These are phyloP conservation scores for Platalea minor DNA, from an alignment of 2,797 vertebrate genomes.

Conservation along the genomic window DNA sequence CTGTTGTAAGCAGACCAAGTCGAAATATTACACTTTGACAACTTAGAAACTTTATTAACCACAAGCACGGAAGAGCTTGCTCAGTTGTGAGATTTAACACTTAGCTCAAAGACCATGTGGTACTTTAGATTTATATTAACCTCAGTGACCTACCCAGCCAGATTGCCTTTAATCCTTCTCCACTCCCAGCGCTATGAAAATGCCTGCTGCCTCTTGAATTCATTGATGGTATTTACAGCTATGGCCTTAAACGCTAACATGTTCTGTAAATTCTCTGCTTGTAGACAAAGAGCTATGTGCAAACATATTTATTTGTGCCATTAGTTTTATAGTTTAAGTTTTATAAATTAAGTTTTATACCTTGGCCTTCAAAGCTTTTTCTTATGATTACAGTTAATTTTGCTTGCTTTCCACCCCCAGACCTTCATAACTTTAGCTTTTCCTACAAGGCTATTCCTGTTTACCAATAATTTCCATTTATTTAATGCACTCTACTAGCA, in stretches of 20 bases:
- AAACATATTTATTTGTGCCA: background rate
- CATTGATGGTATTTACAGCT: background rate
- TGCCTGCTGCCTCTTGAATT: background rate
- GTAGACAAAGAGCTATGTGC: background rate
- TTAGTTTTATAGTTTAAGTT: background rate
- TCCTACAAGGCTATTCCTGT: background rate
- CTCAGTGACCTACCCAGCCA: background rate
- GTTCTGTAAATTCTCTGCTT: background rate
- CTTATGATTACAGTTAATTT: background rate
- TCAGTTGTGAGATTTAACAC: background rate
- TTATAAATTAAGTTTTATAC: background rate
- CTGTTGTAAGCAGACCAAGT: background rate
- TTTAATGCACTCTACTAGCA: background rate
- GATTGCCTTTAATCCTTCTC: background rate
- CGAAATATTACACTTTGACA: background rate
- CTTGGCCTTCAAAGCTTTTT: background rate
- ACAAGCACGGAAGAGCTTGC: background rate
- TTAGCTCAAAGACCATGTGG: background rate
- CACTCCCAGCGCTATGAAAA: background rate
- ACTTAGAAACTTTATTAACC: background rate
- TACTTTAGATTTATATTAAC: background rate
- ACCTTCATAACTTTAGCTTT: background rate
- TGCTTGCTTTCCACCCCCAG: background rate
- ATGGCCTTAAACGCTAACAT: rapidly evolving
- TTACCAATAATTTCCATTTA: background rate